Evolutionary conservation across 2,888 invertebrate genomes (phyloP).

Genomic region (Euplexia lucipara): DNA sequence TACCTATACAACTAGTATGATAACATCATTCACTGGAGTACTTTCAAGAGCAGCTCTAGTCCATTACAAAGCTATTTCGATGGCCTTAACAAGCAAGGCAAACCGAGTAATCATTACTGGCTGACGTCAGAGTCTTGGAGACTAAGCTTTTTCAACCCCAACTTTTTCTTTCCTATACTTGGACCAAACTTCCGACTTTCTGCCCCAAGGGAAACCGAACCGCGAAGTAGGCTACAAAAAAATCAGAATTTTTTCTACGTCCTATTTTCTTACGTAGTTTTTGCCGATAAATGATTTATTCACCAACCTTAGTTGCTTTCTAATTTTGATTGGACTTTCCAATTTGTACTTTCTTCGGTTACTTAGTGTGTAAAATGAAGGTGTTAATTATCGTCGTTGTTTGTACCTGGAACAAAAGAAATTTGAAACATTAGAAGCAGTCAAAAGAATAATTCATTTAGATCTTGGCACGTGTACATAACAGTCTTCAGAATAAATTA

Average conservation of each 20-base stretch:
- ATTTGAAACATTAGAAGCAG: constrained; percentile 30
- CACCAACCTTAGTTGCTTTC: constrained; percentile 23
- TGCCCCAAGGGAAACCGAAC: constrained; percentile 42
- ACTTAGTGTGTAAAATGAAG: constrained; percentile 9
- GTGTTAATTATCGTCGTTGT: constrained; percentile 8
- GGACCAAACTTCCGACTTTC: constrained; percentile 37
- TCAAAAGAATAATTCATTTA: neutral
- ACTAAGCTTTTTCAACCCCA: constrained; percentile 33
- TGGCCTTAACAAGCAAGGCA: constrained; percentile 44
- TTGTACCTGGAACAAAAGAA: constrained; percentile 55
- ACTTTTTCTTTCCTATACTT: constrained; percentile 40
- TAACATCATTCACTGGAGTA: constrained; percentile 21
- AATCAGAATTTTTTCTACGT: constrained; percentile 8
- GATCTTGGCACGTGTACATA: neutral
- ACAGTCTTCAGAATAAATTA: neutral
- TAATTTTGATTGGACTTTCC: constrained; percentile 8
- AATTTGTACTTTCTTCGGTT: constrained; percentile 32
- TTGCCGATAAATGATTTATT: constrained; percentile 30
- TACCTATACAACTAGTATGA: constrained; percentile 2
- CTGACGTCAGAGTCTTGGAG: constrained; percentile 6
- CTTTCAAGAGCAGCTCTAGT: constrained; percentile 7
- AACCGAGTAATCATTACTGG: constrained; percentile 50
- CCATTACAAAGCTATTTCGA: constrained; percentile 33
- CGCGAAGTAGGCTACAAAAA: constrained; percentile 41
- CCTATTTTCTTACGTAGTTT: constrained; percentile 21